Evolutionary conservation across 2,113 vertebrate genomes (phyloP), one percentile per base, ranked within the genome.

Genomic region (Dascyllus trimaculatus): DNA sequence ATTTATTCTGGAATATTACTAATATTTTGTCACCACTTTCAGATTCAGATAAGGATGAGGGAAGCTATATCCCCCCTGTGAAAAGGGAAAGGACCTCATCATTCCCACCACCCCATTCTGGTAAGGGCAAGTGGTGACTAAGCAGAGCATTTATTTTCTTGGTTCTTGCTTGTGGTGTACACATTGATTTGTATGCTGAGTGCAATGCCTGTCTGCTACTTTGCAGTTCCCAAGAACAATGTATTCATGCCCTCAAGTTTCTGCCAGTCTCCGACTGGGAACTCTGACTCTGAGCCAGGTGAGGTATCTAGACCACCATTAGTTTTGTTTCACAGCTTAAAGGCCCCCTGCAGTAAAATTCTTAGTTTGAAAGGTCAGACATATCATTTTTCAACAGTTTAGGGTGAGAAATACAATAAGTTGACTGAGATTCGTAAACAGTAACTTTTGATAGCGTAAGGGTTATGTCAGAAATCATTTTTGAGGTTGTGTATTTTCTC

Each of bases 1-100:
- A 59, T 77, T 75, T 1, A 22, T 51, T 53, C 8, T 14, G 11
- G 4, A 45, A 62, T 53, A 2, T 13, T n/a, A 10, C n/a, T 22
- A 38, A 71, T 76, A 11, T 51, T 64, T 67, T 51, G 17, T 57
- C 40, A 9, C 25, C 52, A 24, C 22, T 82, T 80, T 90, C 1
- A 99, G 98, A 99, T 89, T 99, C 98, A 40, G 98, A 99, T 87
- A 95, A 94, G 89, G 98, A 99, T 49, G 97, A 99, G 87, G 96
- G 95, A 75, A 96, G 88, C 76, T 99, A 98, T 89, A 97, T 95
- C 79, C 98, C 98, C 71, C 98, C 97, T 40, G 92, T 97, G 52
- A 99, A 99, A 92, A 95, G 98, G 60, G 98, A 99, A 91, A 95
- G 98, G 81, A 97, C 97, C 5, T 98, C 97, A 5, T 99, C 98